These are phyloP conservation scores for Colostygia pectinataria DNA, from an alignment of 2,888 invertebrate genomes.

Conservation along the genomic window DNA sequence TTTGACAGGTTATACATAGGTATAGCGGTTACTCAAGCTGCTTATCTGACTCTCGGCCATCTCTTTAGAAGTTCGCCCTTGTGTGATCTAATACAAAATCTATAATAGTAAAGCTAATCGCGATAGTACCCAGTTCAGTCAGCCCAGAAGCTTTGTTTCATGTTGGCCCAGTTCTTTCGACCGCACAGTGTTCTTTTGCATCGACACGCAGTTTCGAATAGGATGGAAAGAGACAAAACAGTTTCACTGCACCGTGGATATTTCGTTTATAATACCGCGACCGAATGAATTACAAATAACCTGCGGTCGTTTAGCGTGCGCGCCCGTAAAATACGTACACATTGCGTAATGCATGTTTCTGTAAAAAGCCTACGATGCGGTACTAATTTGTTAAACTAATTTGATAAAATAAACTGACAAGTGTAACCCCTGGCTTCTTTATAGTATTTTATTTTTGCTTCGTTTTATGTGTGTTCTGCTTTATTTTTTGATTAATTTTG, in stretches of 20 bases:
- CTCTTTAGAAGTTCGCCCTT: no score
- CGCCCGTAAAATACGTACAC: conserved; percentile 22
- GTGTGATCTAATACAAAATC: no score
- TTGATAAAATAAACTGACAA: conserved; percentile 37
- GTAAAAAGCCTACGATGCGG: conserved; percentile 26
- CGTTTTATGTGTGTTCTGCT: conserved; percentile 39
- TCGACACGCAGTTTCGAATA: no score
- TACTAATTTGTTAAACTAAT: conserved; percentile 37
- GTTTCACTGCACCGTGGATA: not conserved
- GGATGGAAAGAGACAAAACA: not conserved
- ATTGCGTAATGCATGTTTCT: conserved; percentile 25
- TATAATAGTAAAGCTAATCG: no score
- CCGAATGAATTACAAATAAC: conserved; percentile 2
- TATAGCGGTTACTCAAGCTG: no score
- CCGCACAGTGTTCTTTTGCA: no score
- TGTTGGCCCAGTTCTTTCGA: no score
- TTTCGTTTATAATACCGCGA: not conserved
- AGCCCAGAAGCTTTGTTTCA: no score
- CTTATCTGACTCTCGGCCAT: no score
- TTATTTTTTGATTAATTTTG: conserved; percentile 29
- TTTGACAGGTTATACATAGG: no score
- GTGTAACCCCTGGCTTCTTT: conserved; percentile 45
- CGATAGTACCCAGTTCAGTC: no score
- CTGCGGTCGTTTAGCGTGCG: conserved; percentile 15
- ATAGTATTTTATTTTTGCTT: conserved; percentile 38